Evolutionary conservation across 2,113 vertebrate species (phyloP).

Genomic region (Trichechus manatus): DNA sequence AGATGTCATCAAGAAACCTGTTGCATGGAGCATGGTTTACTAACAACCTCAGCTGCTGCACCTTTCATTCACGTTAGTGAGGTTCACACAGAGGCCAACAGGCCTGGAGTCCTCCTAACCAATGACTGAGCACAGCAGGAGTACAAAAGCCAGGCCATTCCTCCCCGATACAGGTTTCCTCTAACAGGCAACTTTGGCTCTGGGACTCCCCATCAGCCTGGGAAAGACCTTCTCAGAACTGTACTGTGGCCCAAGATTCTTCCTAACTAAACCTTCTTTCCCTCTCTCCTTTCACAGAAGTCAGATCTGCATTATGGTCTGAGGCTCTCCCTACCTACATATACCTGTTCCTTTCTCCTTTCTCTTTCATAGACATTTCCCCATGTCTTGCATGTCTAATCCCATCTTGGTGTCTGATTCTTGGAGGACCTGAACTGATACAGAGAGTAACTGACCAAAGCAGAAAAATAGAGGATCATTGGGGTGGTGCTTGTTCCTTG

Average conservation of each 20-base stretch:
- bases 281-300: neutral
- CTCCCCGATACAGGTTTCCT: neutral
- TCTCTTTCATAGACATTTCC: neutral
- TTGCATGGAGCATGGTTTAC: neutral
- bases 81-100: neutral
- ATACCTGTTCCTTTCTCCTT: neutral
- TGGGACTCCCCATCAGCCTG: neutral
- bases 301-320: neutral
- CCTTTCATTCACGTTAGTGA: neutral
- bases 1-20: neutral
- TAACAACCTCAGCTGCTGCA: neutral
- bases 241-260: neutral
- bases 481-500: neutral
- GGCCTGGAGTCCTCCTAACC: neutral
- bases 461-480: neutral
- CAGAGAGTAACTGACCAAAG: neutral
- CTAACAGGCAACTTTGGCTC: neutral
- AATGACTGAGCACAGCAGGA: neutral
- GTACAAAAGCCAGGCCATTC: neutral
- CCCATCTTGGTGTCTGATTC: neutral
- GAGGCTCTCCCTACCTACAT: neutral
- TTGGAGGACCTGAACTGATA: neutral
- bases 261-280: neutral
- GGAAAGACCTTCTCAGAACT: neutral
- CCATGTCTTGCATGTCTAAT: neutral